These are phyloP conservation scores for Stegodyphus dumicola DNA, from an alignment of 1,140 invertebrate species.

Conservation along the genomic window DNA sequence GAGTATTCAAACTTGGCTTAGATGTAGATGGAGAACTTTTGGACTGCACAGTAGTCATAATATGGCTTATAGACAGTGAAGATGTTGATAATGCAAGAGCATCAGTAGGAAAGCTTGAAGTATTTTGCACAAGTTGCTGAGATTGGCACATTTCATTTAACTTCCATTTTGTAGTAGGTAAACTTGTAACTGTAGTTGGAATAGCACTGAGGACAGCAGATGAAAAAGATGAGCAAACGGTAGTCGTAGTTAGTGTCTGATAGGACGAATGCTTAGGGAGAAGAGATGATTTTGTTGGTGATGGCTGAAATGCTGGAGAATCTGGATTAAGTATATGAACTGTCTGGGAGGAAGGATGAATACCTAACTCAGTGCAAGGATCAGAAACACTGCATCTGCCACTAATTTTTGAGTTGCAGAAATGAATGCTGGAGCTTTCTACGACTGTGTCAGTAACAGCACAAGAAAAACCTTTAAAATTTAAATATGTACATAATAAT, in stretches of 20 bases:
- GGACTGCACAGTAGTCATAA: background rate
- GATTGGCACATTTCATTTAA: background rate
- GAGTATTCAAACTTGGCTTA: background rate
- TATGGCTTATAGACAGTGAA: background rate
- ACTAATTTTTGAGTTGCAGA: background rate
- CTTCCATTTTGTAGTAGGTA: background rate
- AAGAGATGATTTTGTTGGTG: constrained; percentile 32
- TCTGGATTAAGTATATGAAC: constrained; percentile 58
- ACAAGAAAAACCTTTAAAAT: background rate
- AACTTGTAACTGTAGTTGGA: background rate
- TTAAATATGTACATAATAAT: background rate
- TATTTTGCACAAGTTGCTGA: background rate
- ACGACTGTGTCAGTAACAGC: background rate
- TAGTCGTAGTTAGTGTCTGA: background rate
- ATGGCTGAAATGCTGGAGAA: constrained; percentile 62
- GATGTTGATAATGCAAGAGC: background rate
- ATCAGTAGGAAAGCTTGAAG: background rate
- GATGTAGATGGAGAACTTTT: background rate
- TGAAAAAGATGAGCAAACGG: constrained; percentile 27
- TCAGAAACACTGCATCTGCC: background rate
- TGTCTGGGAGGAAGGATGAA: background rate
- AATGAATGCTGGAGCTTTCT: background rate
- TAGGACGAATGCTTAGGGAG: constrained; percentile 14
- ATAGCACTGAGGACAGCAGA: background rate
- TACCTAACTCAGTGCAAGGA: background rate